Conservation (phyloP, 2,113 vertebrate genomes). For the Girardinichthys multiradiatus region DNA sequence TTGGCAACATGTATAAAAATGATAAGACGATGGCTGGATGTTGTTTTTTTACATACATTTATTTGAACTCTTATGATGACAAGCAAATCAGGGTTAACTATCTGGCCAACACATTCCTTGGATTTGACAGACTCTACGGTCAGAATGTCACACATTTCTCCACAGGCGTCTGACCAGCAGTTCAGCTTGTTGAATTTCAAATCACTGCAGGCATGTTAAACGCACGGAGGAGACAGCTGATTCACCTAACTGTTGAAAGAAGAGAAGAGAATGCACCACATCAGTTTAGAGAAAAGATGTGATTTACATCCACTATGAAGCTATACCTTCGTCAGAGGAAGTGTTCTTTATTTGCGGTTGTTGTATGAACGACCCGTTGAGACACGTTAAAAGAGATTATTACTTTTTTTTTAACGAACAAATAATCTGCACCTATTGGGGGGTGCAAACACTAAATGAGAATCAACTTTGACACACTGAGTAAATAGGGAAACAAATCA, state of each 20-base stretch:
- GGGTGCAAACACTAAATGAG: no score
- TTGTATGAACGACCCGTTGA: neutral
- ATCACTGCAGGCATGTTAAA: constrained; percentile 23
- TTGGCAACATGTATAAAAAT: neutral
- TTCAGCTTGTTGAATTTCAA: constrained; percentile 44
- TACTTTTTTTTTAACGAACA: no score
- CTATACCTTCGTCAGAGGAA: constrained; percentile 38
- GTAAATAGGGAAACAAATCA: no score
- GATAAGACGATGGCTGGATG: neutral
- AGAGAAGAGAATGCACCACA: constrained; percentile 19
- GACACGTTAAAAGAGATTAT: no score
- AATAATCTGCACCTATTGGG: no score
- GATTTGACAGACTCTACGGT: constrained; percentile 21
- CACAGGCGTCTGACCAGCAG: constrained; percentile 5
- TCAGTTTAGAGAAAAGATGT: constrained; percentile 17
- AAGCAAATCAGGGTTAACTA: neutral
- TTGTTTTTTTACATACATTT: constrained; percentile 18
- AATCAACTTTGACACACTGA: no score
- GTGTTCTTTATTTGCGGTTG: neutral
- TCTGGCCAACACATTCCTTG: neutral
- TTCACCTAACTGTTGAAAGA: constrained; percentile 2
- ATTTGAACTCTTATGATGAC: constrained; percentile 4
- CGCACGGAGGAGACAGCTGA: constrained; percentile 28
- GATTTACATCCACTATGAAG: constrained; percentile 15
- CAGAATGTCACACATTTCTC: constrained; percentile 9